Base-by-base conservation (phyloP, 2,113 vertebrate genomes). In the Laticauda colubrina region DNA sequence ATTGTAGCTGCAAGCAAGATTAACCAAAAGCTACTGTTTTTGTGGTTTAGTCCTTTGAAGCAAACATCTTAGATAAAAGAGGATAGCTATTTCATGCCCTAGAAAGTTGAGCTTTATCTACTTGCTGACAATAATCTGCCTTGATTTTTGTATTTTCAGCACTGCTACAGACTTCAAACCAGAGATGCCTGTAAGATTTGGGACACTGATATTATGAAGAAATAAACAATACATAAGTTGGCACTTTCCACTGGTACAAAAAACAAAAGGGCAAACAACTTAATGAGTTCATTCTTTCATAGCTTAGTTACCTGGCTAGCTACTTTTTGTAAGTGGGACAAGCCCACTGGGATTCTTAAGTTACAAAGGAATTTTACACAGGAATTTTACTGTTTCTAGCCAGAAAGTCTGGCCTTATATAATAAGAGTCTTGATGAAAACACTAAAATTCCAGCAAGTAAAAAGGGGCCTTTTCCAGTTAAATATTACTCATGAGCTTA, bases 401-500 rank as follows among this genome's bases (percentile, higher is more conserved):
- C 0, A 18, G 34, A 86, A 93, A 24, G 2, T 91, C 20, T 12
- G 45, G 55, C 81, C 86, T 64, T 57, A 87, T 87, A 21, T 64
- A 86, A 85, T 29, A 61, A 23, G 55, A 55, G 29, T 48, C 45
- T 64, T 34, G 64, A 64, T 18, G 9, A 87, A n/a, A 90, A 39
- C 23, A 85, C n/a, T 26, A 26, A 34, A 51, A 85, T 91, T 18
- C 69, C 90, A 64, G 81, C 90, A 39, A n/a, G 26, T 1, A 75
- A 89, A 61, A 87, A 0, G 4, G 81, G 92, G 85, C 93, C 15
- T 89, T 94, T 64, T 91, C 88, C 88, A 91, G 90, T 15, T 93
- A 93, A 94, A 94, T 89, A 3, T n/a, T 86, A 90, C 0, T 55
- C 87, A 45, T 48, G 75, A 85, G 92, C 1, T 94, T 75, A 88